phyloP scores from a whole-genome alignment of 2,797 vertebrate species.

The Sebastes matsubarae region DNA sequence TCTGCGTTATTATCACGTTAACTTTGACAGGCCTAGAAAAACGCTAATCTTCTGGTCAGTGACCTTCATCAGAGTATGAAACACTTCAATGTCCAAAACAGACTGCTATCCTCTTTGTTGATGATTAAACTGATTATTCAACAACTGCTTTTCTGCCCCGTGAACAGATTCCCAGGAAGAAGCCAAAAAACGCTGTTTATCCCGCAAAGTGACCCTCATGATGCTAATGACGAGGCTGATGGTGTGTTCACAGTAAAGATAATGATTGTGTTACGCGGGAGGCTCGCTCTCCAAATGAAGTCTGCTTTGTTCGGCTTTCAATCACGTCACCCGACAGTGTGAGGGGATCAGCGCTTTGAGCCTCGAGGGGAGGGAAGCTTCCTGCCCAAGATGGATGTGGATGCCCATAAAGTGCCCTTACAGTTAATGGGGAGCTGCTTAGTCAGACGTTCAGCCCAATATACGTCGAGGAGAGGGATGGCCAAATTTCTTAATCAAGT shows the following conservation, averaged over 20 bases:
- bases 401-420: constrained; percentile 53
- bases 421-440: constrained; percentile 57
- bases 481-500: constrained; percentile 53
- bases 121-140: background rate
- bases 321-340: constrained; percentile 31
- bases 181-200: background rate
- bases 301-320: constrained; percentile 27
- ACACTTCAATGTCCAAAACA: background rate
- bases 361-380: constrained; percentile 42
- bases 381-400: constrained; percentile 52
- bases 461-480: constrained; percentile 37
- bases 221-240: constrained; percentile 33
- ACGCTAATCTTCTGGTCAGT: background rate
- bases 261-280: background rate
- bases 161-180: background rate
- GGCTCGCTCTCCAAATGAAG: constrained; percentile 16
- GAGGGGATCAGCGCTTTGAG: constrained; percentile 59
- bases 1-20: too few species aligned
- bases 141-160: background rate
- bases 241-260: constrained; percentile 26
- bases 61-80: constrained; percentile 1
- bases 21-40: background rate
- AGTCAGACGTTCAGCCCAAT: constrained; percentile 53
- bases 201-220: constrained; percentile 10
- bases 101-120: background rate